Conservation (phyloP, 2,888 invertebrate genomes). For the Drosophila recens region DNA sequence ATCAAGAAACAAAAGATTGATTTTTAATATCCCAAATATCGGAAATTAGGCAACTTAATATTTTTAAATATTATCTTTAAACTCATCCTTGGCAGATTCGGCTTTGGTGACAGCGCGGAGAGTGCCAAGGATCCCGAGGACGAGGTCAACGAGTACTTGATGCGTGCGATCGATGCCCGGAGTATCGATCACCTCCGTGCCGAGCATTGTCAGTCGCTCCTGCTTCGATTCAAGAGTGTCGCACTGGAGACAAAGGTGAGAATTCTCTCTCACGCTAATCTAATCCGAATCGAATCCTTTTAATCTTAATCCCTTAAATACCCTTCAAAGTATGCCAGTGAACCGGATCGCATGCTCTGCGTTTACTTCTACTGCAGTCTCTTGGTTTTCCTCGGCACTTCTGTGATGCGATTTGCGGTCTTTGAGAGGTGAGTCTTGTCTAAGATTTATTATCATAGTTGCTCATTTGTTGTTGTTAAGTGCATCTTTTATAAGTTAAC, state of each 20-base stretch:
- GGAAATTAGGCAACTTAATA: too few species aligned
- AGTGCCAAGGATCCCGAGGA: conserved; percentile 92
- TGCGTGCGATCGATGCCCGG: conserved; percentile 97
- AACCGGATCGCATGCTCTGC: conserved; percentile 94
- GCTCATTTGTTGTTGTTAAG: background rate
- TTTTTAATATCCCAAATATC: too few species aligned
- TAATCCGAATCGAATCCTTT: background rate
- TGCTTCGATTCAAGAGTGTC: conserved; percentile 93
- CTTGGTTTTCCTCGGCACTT: conserved; percentile 89
- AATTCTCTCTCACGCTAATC: background rate
- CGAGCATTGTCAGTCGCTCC: conserved; percentile 94
- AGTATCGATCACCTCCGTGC: conserved; percentile 95
- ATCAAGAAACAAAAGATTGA: too few species aligned
- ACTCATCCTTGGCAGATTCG: conserved; percentile 86
- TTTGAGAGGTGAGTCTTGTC: conserved; percentile 88
- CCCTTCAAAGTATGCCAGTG: conserved; percentile 89
- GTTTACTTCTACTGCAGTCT: conserved; percentile 94
- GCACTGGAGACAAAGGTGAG: conserved; percentile 92
- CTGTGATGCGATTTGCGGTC: conserved; percentile 89
- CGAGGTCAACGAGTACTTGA: conserved; percentile 98
- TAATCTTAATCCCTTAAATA: background rate
- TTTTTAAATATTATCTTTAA: too few species aligned
- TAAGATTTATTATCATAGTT: background rate
- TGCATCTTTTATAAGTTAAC: background rate
- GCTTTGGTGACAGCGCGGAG: conserved; percentile 89